phyloP scores from a whole-genome alignment of 2,888 invertebrate genomes.

The Oligia strigilis region DNA sequence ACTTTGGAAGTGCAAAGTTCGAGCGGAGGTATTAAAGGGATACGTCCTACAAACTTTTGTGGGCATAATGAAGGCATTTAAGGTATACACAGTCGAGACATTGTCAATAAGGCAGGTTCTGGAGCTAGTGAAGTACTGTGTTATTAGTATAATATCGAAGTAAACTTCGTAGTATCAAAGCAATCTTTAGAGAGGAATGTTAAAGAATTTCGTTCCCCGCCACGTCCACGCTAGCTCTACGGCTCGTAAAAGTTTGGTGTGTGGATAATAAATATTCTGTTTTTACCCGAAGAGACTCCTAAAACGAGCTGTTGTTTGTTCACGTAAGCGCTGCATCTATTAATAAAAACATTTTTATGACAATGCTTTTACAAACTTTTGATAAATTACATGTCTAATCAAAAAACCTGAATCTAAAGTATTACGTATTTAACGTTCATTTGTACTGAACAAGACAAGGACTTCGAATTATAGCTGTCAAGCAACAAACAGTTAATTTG shows the following conservation, averaged over 20 bases:
- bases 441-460: constrained; percentile 37
- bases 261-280: constrained; percentile 71
- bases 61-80: constrained; percentile 64
- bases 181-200: constrained; percentile 63
- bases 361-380: constrained; percentile 27
- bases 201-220: constrained; percentile 66
- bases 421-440: constrained; percentile 13
- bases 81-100: constrained; percentile 41
- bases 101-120: constrained; percentile 28
- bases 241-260: constrained; percentile 71
- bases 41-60: constrained; percentile 66
- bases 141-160: constrained; percentile 32
- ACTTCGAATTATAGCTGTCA: constrained; percentile 51
- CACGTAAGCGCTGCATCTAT: constrained; percentile 62
- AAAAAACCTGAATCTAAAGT: constrained; percentile 26
- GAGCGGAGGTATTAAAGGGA: constrained; percentile 71
- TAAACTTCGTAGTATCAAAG: constrained; percentile 49
- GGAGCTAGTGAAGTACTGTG: constrained; percentile 26
- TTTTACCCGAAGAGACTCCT: constrained; percentile 65
- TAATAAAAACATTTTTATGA: constrained; percentile 44
- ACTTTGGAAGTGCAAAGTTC: constrained; percentile 78
- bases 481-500: constrained; percentile 58
- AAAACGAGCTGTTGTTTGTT: constrained; percentile 65
- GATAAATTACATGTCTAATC: constrained; percentile 25
- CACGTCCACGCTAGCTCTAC: constrained; percentile 64